A percentile compares a stretch with the other conserved stretches of the same genome.
Evolutionary conservation across 1,140 invertebrate species (phyloP).

Genomic region (Zaprionus davidi): DNA sequence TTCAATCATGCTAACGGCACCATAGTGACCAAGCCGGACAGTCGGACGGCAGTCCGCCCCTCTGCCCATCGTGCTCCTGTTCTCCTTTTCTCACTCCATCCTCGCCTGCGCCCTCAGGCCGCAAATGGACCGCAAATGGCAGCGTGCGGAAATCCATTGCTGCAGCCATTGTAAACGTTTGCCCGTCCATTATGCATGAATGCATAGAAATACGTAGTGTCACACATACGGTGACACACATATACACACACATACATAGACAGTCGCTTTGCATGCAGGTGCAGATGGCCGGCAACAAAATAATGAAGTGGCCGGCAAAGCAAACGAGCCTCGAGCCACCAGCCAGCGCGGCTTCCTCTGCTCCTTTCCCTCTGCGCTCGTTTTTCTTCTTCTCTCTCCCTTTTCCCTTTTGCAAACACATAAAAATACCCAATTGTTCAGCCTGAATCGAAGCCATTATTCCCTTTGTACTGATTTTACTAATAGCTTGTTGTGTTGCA

Average conservation of each 20-base stretch:
- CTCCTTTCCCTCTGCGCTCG: neutral
- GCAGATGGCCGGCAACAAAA: slow-evolving; percentile 56
- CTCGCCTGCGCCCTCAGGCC: slow-evolving; percentile 32
- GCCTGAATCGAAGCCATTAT: slow-evolving; percentile 17
- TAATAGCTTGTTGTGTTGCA: slow-evolving; percentile 10
- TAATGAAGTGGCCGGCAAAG: slow-evolving; percentile 70
- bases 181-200: slow-evolving; percentile 77
- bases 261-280: slow-evolving; percentile 12
- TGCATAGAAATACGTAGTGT: slow-evolving; percentile 68
- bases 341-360: neutral
- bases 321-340: slow-evolving; percentile 54
- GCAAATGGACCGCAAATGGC: slow-evolving; percentile 79
- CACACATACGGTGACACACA: slow-evolving; percentile 25
- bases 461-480: slow-evolving; percentile 17
- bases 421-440: slow-evolving; percentile 14
- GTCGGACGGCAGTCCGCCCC: slow-evolving; percentile 1
- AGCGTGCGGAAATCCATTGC: slow-evolving; percentile 76
- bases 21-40: slow-evolving; percentile 44
- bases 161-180: slow-evolving; percentile 79
- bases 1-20: slow-evolving; percentile 78
- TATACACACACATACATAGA: neutral
- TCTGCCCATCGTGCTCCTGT: neutral
- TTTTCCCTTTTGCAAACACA: neutral
- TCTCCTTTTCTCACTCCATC: neutral
- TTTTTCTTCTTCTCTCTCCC: neutral